These are phyloP conservation scores for Tribolium madens DNA, from an alignment of 1,140 invertebrate genomes.

Conservation along the genomic window DNA sequence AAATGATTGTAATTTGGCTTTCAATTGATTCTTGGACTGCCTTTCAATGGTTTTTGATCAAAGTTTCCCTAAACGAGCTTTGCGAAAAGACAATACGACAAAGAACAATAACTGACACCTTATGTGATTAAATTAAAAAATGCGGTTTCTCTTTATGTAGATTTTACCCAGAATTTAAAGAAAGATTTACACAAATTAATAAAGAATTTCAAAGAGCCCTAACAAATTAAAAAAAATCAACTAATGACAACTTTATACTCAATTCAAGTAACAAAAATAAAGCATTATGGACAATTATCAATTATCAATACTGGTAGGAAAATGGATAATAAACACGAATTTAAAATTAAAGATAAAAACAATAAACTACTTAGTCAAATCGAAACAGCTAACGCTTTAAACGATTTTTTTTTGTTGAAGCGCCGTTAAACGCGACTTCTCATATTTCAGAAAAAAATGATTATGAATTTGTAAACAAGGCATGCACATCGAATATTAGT, in stretches of 20 bases:
- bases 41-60: background rate
- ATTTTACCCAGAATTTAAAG: conserved; percentile 20
- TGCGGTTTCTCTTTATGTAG: background rate
- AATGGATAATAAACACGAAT: background rate
- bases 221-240: background rate
- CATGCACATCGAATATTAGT: background rate
- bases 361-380: conserved; percentile 1
- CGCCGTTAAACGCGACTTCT: background rate
- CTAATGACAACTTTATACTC: conserved; percentile 7
- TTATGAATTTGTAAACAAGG: conserved; percentile 11
- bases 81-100: background rate
- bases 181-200: background rate
- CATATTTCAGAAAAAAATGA: conserved; percentile 6
- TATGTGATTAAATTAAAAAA: background rate
- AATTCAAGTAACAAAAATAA: conserved; percentile 10
- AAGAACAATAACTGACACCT: background rate
- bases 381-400: background rate
- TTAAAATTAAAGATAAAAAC: conserved; percentile 7
- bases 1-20: background rate
- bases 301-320: background rate
- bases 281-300: conserved; percentile 14
- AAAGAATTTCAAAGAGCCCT: background rate
- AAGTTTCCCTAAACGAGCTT: background rate
- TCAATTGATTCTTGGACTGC: background rate
- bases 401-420: background rate